Percentiles rank a stretch among this genome's conserved stretches.
These are phyloP conservation scores for Gyps fulvus DNA, from an alignment of 2,113 vertebrate species.

Conservation along the genomic window DNA sequence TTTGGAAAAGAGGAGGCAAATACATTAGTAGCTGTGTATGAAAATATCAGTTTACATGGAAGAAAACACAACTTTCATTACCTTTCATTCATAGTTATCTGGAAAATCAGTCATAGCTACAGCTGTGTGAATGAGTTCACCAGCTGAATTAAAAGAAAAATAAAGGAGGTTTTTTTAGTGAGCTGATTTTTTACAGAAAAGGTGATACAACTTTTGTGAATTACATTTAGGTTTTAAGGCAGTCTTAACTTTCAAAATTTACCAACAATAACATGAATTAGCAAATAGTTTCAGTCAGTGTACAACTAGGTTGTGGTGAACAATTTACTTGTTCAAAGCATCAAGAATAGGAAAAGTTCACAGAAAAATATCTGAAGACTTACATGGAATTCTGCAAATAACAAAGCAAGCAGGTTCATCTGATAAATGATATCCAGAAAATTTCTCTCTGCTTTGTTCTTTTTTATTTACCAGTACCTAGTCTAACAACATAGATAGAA, in stretches of 20 bases:
- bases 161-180: background rate
- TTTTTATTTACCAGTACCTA: background rate
- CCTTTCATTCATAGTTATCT: background rate
- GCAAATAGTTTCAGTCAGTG: background rate
- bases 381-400: background rate
- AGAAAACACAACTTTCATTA: background rate
- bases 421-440: background rate
- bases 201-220: background rate
- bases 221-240: background rate
- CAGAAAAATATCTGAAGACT: background rate
- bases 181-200: background rate
- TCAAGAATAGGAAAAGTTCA: background rate
- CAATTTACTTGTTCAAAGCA: background rate
- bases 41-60: background rate
- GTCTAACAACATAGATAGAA: background rate
- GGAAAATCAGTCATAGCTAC: background rate
- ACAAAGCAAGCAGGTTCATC: background rate
- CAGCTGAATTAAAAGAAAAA: slow-evolving; percentile 10
- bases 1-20: background rate
- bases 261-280: background rate
- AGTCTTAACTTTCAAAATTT: background rate
- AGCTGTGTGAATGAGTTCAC: slow-evolving; percentile 5
- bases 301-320: background rate
- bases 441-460: background rate
- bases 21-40: background rate